Percentiles rank a stretch among this genome's conserved stretches.
Conservation (phyloP, 1,140 invertebrate species). For the Drosophila malerkotliana region DNA sequence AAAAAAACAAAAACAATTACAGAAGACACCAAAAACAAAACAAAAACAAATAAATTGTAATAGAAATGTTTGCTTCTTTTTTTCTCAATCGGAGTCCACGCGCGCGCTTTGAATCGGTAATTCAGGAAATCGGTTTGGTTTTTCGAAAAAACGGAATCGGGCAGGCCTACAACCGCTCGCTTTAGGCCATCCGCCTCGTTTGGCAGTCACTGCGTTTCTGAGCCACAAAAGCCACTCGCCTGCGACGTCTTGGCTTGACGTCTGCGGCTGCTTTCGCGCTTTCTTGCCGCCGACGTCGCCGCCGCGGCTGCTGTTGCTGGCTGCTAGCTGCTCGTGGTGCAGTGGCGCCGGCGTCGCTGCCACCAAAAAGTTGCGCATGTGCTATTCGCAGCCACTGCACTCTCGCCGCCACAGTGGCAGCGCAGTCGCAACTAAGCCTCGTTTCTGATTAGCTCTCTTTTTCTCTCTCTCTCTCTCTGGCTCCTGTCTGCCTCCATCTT, state of each 20-base stretch:
- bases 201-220: slow-evolving; percentile 81
- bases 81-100: not conserved
- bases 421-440: not conserved
- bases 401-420: not conserved
- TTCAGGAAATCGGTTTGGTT: slow-evolving; percentile 21
- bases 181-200: slow-evolving; percentile 71
- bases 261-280: slow-evolving; percentile 15
- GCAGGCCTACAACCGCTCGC: slow-evolving; percentile 14
- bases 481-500: not conserved
- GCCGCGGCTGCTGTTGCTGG: slow-evolving; percentile 3
- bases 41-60: slow-evolving; percentile 45
- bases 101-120: slow-evolving; percentile 19
- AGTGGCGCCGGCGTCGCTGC: slow-evolving; percentile 11
- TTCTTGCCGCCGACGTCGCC: slow-evolving; percentile 8
- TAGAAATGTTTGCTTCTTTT: slow-evolving; percentile 5
- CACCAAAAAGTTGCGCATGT: slow-evolving; percentile 34
- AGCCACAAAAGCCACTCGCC: slow-evolving; percentile 71
- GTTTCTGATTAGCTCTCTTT: not conserved
- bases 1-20: slow-evolving; percentile 12
- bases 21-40: slow-evolving; percentile 13
- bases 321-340: not conserved
- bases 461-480: slow-evolving; percentile 1
- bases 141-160: not conserved
- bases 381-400: slow-evolving; percentile 22
- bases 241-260: slow-evolving; percentile 68